Conservation (phyloP, 2,888 invertebrate species). For the Drosophila buzzatii region DNA sequence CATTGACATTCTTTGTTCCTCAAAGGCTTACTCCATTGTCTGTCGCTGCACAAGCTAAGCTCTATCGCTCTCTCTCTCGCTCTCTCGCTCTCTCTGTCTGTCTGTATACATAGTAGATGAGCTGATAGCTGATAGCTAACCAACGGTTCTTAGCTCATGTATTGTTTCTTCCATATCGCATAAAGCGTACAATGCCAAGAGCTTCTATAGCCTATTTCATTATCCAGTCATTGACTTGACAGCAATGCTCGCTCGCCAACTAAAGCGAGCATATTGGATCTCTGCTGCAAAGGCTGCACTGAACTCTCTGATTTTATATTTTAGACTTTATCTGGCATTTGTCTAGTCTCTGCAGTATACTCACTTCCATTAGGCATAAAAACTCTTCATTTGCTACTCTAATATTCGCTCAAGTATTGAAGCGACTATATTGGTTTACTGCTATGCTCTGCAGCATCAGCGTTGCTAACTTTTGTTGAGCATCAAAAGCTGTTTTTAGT, state of each 20-base stretch:
- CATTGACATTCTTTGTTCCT: constrained; percentile 4
- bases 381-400: too few relatives aligned
- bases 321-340: too few relatives aligned
- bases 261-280: neutral
- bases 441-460: too few relatives aligned
- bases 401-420: too few relatives aligned
- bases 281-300: neutral
- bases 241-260: neutral
- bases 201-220: neutral
- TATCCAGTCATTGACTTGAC: neutral
- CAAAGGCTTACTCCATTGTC: neutral
- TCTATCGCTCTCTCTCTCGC: neutral
- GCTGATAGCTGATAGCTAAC: neutral
- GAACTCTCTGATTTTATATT: too few relatives aligned
- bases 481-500: too few relatives aligned
- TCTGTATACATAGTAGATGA: neutral
- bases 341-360: too few relatives aligned
- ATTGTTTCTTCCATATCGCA: neutral
- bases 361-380: too few relatives aligned
- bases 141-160: neutral
- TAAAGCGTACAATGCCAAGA: neutral
- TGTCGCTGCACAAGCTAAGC: neutral
- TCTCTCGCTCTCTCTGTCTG: neutral
- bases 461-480: too few relatives aligned
- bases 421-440: too few relatives aligned